Percentiles rank a stretch among this genome's conserved stretches.
Conservation (phyloP, 2,888 invertebrate genomes). For the Epinotia demarniana region DNA sequence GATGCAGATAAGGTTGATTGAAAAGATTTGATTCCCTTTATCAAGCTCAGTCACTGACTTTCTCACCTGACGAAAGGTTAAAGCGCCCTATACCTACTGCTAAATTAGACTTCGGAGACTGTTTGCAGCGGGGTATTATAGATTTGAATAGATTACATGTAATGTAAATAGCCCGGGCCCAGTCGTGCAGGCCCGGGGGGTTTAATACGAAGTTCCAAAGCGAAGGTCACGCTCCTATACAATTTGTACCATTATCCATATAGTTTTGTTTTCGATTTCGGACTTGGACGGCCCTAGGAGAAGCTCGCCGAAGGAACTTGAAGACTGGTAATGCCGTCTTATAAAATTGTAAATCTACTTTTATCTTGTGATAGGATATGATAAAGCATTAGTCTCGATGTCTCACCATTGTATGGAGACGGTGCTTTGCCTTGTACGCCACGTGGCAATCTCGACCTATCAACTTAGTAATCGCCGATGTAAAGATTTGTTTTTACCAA, state of each 20-base stretch:
- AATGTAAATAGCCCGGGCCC: conserved; percentile 13
- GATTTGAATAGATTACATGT: conserved; percentile 8
- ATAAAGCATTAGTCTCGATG: not conserved
- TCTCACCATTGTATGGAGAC: not conserved
- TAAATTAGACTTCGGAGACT: not conserved
- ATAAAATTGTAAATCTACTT: not conserved
- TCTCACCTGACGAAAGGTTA: too few species aligned
- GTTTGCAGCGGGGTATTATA: not conserved
- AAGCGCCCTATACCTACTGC: not conserved
- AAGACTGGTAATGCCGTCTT: not conserved
- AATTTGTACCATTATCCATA: conserved; percentile 3
- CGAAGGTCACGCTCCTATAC: not conserved
- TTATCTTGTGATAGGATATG: not conserved
- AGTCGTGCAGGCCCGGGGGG: conserved; percentile 6
- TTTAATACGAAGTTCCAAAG: conserved; percentile 12
- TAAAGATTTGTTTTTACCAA: too few species aligned
- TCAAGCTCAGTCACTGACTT: too few species aligned
- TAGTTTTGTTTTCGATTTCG: conserved; percentile 5
- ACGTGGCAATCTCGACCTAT: not conserved
- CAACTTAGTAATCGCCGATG: too few species aligned
- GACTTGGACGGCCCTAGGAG: conserved; percentile 1
- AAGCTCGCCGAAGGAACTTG: conserved; percentile 4
- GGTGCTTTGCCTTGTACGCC: not conserved
- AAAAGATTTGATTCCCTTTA: too few species aligned
- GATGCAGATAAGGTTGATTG: too few species aligned